These are phyloP conservation scores for Lamproptera curius DNA, from an alignment of 2,888 invertebrate genomes.

Conservation along the genomic window DNA sequence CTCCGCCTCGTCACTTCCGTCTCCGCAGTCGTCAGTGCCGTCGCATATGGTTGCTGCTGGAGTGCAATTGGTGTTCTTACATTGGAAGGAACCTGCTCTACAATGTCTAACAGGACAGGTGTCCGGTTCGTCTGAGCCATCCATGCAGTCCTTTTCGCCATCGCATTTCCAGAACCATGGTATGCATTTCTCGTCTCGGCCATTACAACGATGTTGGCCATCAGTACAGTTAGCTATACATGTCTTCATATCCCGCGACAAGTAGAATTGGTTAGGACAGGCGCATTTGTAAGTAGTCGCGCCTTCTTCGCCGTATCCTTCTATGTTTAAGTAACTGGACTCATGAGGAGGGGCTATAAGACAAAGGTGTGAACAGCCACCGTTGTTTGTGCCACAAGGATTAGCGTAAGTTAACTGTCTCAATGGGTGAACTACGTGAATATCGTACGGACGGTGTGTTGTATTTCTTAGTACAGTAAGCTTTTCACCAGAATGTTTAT, in stretches of 20 bases:
- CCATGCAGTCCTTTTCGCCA: slow-evolving; percentile 94
- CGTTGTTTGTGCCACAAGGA: slow-evolving; percentile 95
- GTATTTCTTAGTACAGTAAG: slow-evolving; percentile 89
- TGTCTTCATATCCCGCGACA: slow-evolving; percentile 88
- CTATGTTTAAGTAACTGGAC: slow-evolving; percentile 86
- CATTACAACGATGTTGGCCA: slow-evolving; percentile 87
- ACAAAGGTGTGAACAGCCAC: slow-evolving; percentile 97
- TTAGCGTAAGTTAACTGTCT: slow-evolving; percentile 91
- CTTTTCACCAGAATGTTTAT: slow-evolving; percentile 92
- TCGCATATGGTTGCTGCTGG: slow-evolving; percentile 96
- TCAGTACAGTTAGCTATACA: slow-evolving; percentile 96
- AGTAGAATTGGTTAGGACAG: slow-evolving; percentile 96
- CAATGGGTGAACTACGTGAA: slow-evolving; percentile 94
- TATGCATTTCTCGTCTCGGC: slow-evolving; percentile 80
- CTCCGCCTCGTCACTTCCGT: slow-evolving; percentile 90
- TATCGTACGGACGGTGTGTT: slow-evolving; percentile 96
- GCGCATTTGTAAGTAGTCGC: slow-evolving; percentile 90
- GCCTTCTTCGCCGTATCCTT: slow-evolving; percentile 89
- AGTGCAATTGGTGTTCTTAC: slow-evolving; percentile 94
- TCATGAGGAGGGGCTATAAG: slow-evolving; percentile 90
- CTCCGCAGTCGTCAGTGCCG: slow-evolving; percentile 95
- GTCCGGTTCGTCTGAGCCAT: slow-evolving; percentile 92
- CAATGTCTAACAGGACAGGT: slow-evolving; percentile 92
- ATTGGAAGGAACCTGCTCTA: slow-evolving; percentile 95
- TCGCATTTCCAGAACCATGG: slow-evolving; percentile 85